phyloP scores from a whole-genome alignment of 2,888 invertebrate species.

The Nesidiocoris tenuis region DNA sequence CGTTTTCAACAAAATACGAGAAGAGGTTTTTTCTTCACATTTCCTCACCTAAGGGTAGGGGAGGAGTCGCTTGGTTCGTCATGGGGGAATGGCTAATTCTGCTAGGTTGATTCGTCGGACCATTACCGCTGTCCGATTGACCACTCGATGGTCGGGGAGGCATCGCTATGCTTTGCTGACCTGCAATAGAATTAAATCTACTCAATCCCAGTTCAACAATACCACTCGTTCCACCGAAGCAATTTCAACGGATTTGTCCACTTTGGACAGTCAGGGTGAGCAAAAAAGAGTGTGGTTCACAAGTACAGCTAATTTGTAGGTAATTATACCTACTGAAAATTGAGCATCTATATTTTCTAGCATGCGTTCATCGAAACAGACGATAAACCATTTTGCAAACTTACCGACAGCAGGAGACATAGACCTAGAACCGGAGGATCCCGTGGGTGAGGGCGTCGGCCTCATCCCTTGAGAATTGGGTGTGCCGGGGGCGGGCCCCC shows the following conservation, averaged over 20 bases:
- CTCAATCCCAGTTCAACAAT: too few species aligned
- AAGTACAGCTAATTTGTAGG: too few species aligned
- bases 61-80: slow-evolving; percentile 60
- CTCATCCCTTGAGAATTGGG: slow-evolving; percentile 79
- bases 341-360: too few species aligned
- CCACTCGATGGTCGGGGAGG: slow-evolving; percentile 91
- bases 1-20: too few species aligned
- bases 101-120: slow-evolving; percentile 56
- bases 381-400: not conserved
- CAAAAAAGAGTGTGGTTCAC: not conserved
- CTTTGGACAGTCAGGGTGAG: too few species aligned
- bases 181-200: slow-evolving; percentile 60
- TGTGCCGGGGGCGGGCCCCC: slow-evolving; percentile 68
- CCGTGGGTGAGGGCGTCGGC: slow-evolving; percentile 90
- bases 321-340: too few species aligned
- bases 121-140: slow-evolving; percentile 65
- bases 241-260: too few species aligned
- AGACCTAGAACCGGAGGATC: slow-evolving; percentile 91
- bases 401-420: slow-evolving; percentile 96
- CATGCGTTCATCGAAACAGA: too few species aligned
- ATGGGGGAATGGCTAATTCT: slow-evolving; percentile 71
- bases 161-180: slow-evolving; percentile 92
- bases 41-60: slow-evolving; percentile 23
- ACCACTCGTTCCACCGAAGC: too few species aligned
- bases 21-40: not conserved